A percentile compares a stretch with the other conserved stretches of the same genome.
Conservation (phyloP, 2,797 vertebrate genomes). For the Loriculus beryllinus region DNA sequence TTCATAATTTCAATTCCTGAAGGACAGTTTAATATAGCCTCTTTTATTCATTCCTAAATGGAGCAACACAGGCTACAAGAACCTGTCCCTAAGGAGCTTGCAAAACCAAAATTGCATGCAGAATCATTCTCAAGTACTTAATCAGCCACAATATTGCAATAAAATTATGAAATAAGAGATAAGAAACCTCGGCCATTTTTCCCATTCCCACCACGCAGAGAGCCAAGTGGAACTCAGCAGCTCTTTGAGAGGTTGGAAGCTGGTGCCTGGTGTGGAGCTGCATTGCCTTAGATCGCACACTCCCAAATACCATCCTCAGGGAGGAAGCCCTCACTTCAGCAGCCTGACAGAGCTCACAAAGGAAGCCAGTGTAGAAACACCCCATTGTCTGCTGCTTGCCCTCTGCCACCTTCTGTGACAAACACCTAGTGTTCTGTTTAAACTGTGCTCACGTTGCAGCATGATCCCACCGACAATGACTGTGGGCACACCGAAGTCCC, state of each 20-base stretch:
- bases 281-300: not conserved
- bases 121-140: conserved; percentile 44
- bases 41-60: conserved; percentile 29
- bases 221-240: conserved; percentile 13
- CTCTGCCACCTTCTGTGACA: not conserved
- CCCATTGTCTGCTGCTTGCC: not conserved
- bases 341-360: not conserved
- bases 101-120: conserved; percentile 49
- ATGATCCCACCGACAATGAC: not conserved
- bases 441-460: not conserved
- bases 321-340: not conserved
- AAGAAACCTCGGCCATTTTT: not conserved
- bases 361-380: not conserved
- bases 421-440: not conserved
- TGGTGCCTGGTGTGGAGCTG: not conserved
- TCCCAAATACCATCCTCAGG: not conserved
- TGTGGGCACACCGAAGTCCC: not conserved
- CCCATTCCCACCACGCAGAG: not conserved
- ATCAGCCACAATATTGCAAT: conserved; percentile 49
- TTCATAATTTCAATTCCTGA: conserved; percentile 11
- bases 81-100: conserved; percentile 33
- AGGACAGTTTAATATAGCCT: not conserved
- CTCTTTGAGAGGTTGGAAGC: not conserved
- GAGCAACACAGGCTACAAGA: not conserved
- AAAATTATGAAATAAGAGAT: conserved; percentile 59